Evolutionary conservation across 2,113 vertebrate species (phyloP).

Genomic region (Desmodus rotundus): DNA sequence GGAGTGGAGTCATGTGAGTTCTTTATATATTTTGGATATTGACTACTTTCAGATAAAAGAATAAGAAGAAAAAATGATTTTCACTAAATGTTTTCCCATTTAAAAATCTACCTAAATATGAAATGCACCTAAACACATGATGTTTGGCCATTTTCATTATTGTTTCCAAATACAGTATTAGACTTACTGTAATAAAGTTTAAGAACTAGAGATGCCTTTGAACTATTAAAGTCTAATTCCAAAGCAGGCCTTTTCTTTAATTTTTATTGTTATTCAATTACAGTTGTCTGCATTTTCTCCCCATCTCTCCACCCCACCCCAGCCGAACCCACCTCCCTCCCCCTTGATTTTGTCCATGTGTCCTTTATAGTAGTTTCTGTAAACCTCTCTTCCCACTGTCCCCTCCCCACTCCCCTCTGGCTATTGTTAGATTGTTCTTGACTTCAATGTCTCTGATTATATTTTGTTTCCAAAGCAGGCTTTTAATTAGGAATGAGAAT

Average conservation of each 20-base stretch:
- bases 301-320: too few relatives aligned
- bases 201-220: neutral
- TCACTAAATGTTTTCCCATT: neutral
- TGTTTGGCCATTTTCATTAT: neutral
- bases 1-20: too few relatives aligned
- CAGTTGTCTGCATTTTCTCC: too few relatives aligned
- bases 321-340: too few relatives aligned
- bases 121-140: neutral
- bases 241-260: slow-evolving; percentile 36
- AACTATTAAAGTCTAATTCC: slow-evolving; percentile 53
- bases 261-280: too few relatives aligned
- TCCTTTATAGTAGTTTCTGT: too few relatives aligned
- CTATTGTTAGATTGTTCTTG: too few relatives aligned
- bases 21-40: neutral
- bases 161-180: slow-evolving; percentile 22
- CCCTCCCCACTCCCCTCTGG: too few relatives aligned
- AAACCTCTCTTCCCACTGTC: too few relatives aligned
- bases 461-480: slow-evolving; percentile 19
- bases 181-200: slow-evolving; percentile 26
- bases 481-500: slow-evolving; percentile 56
- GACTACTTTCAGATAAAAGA: neutral
- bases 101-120: neutral
- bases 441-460: too few relatives aligned
- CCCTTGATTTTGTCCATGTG: too few relatives aligned
- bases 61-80: neutral